Percentiles rank a stretch among this genome's conserved stretches.
Conservation (phyloP, 2,888 invertebrate genomes). For the Microctonus brassicae region DNA sequence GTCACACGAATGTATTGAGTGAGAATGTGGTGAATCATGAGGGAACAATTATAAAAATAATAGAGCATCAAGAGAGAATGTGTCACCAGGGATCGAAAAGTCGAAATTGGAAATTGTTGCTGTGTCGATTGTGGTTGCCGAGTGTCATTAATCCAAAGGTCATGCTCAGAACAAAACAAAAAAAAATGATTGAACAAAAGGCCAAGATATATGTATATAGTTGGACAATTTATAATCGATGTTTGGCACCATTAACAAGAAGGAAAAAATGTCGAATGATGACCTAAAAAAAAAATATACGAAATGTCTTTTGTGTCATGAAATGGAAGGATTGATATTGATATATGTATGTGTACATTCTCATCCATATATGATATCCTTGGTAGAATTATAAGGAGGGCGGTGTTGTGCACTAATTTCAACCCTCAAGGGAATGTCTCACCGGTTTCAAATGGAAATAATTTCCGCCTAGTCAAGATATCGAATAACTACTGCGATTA, state of each 20-base stretch:
- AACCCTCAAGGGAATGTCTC: conserved; percentile 43
- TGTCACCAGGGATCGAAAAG: neutral
- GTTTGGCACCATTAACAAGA: neutral
- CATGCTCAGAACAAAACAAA: neutral
- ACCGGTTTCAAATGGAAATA: conserved; percentile 42
- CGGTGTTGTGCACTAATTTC: conserved; percentile 21
- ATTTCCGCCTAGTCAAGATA: conserved; percentile 43
- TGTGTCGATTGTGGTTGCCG: conserved; percentile 9
- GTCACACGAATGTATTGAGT: neutral
- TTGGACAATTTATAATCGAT: neutral
- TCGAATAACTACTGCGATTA: conserved; percentile 55
- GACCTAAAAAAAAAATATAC: neutral
- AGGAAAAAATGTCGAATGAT: neutral
- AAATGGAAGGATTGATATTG: too few species aligned
- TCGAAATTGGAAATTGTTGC: conserved; percentile 28
- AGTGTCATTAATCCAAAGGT: conserved; percentile 32
- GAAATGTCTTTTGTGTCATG: too few species aligned
- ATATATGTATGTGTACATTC: conserved; percentile 7
- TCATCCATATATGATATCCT: conserved; percentile 8
- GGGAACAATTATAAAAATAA: conserved; percentile 18
- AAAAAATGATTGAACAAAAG: conserved; percentile 11
- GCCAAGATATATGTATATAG: neutral
- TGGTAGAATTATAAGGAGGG: conserved; percentile 26
- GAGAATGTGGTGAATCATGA: neutral
- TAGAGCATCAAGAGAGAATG: neutral